These are phyloP conservation scores for Drosophila mauritiana DNA, from an alignment of 1,140 invertebrate genomes.

Conservation along the genomic window DNA sequence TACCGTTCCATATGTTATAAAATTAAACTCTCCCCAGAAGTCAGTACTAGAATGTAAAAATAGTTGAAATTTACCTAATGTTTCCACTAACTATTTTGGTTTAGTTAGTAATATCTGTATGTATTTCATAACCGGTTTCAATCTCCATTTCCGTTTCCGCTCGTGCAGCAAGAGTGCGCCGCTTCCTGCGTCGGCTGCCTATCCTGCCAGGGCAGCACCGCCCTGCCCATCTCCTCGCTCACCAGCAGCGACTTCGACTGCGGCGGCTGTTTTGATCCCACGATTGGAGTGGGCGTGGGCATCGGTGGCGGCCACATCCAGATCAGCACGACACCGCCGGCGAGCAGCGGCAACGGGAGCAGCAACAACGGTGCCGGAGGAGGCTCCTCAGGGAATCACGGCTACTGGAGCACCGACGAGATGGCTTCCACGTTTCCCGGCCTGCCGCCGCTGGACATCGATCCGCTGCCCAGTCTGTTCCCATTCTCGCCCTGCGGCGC, in stretches of 20 bases:
- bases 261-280: conserved; percentile 82
- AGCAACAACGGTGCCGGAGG: conserved; percentile 22
- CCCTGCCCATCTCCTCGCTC: conserved; percentile 77
- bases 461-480: conserved; percentile 90
- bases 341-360: conserved; percentile 41
- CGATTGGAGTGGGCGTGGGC: conserved; percentile 63
- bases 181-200: conserved; percentile 83
- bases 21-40: too few species aligned
- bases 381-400: conserved; percentile 44
- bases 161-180: conserved; percentile 81
- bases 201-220: conserved; percentile 82
- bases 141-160: conserved; percentile 17
- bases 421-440: conserved; percentile 91
- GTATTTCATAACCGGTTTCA: neutral
- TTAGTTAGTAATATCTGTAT: too few species aligned
- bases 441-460: conserved; percentile 90
- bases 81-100: too few species aligned
- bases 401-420: conserved; percentile 89
- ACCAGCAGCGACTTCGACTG: conserved; percentile 83
- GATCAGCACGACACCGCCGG: conserved; percentile 67
- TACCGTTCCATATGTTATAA: too few species aligned
- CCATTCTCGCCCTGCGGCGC: conserved; percentile 89
- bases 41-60: too few species aligned
- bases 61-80: too few species aligned
- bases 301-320: conserved; percentile 57